Base-by-base conservation (phyloP, 2,797 vertebrate genomes). In the Sus cebifrons region DNA sequence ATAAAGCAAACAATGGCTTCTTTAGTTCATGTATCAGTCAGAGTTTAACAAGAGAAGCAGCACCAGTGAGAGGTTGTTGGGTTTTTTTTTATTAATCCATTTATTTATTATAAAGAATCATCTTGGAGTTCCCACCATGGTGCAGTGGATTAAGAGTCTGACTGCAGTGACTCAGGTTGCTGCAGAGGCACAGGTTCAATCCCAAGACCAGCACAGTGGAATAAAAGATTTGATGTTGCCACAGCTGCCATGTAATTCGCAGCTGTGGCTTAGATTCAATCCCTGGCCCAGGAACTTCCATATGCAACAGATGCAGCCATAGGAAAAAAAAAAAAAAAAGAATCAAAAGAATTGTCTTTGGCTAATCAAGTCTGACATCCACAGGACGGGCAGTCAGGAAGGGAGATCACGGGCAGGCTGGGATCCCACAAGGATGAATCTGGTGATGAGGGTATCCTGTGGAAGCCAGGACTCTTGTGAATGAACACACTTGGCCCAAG, bases 1-100 rank as follows among this genome's bases (percentile, higher is more conserved):
- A 17, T 36, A 77, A 86, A 74, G 62, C 36, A 77, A 93, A 82
- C 27, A 84, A 49, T 18, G 88, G 17, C 70, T 92, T 94, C 89
- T 82, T 52, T 78, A 78, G 36, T 89, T 83, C 32, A 27, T 77
- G 7, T 29, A 27, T 87, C 29, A 62, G 10, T 94, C 58, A 58
- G 27, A n/a, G 29, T 85, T 86, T 44, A 70, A 84, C n/a, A 52
- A 81, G 29, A 88, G 52, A 94, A 44, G 23, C 32, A 86, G 40
- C 75, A 88, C 54, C 25, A 84, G 17, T 20, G 18, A 44, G 56
- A 90, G 25, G 52, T 58, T 27, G 23, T 62, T 78, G 29, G n/a
- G 14, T 12, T 44, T 86, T 62, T 62, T 54, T 40, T 67, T 77
- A 91, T 83, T 32, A 44, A 73, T 64, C 18, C 54, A 36, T 75